A percentile compares a stretch with the other conserved stretches of the same genome.
Conservation (phyloP, 2,888 invertebrate species). For the Pachycephus smyrnensis region DNA sequence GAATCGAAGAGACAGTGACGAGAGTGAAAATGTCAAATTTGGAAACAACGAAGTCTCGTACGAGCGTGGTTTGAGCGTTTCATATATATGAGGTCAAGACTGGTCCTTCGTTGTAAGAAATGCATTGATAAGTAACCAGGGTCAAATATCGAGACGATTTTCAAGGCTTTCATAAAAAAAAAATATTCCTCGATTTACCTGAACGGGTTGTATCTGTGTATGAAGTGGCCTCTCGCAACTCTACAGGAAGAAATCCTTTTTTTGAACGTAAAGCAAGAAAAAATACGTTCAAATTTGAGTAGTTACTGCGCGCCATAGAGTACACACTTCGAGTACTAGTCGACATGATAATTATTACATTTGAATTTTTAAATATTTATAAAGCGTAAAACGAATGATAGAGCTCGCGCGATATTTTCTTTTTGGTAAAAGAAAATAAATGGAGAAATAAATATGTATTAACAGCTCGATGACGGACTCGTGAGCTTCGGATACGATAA, state of each 20-base stretch:
- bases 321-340: no score
- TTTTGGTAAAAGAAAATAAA: no score
- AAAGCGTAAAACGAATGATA: conserved; percentile 13
- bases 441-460: no score
- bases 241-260: conserved; percentile 15
- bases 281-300: no score
- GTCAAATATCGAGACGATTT: conserved; percentile 11
- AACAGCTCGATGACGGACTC: no score
- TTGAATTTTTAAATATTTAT: conserved; percentile 50
- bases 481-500: no score
- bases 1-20: conserved; percentile 59
- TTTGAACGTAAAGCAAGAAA: conserved; percentile 17
- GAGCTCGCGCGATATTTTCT: conserved; percentile 1
- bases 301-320: no score
- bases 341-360: conserved; percentile 34
- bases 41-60: conserved; percentile 60
- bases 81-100: conserved; percentile 56
- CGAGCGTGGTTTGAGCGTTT: conserved; percentile 59
- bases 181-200: background rate
- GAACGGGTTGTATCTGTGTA: no score
- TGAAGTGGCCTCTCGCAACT: no score
- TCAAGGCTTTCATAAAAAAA: conserved; percentile 10
- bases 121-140: background rate
- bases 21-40: conserved; percentile 57
- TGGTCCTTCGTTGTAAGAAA: conserved; percentile 22